A percentile compares a stretch with the other conserved stretches of the same genome.
These are phyloP conservation scores for Ceyx melanurus DNA, from an alignment of 2,113 vertebrate species.

Conservation along the genomic window DNA sequence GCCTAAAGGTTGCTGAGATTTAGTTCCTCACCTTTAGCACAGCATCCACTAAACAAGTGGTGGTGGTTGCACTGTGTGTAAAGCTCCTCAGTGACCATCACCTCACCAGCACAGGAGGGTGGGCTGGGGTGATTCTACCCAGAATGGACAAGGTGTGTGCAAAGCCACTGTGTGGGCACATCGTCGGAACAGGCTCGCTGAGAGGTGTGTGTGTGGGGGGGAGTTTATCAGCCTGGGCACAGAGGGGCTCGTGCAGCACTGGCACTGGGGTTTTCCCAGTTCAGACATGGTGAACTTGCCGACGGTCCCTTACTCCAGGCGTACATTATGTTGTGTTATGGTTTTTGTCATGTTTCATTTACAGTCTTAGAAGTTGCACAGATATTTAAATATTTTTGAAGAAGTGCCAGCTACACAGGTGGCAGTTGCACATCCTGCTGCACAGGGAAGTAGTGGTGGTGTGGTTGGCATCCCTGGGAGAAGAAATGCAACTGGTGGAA, in stretches of 20 bases:
- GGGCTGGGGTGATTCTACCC: neutral
- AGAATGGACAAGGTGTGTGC: neutral
- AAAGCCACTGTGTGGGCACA: neutral
- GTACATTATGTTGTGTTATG: neutral
- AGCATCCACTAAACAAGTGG: neutral
- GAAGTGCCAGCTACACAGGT: conserved; percentile 49
- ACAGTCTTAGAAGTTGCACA: neutral
- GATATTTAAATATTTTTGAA: conserved; percentile 35
- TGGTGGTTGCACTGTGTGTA: neutral
- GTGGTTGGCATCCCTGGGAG: neutral
- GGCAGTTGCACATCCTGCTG: conserved; percentile 13
- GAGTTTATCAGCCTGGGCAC: neutral
- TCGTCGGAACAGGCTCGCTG: neutral
- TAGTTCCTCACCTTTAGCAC: neutral
- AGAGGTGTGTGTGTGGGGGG: neutral
- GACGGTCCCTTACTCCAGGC: neutral
- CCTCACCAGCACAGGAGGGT: neutral
- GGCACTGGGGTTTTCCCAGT: neutral
- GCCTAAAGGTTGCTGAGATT: neutral
- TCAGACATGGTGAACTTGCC: neutral
- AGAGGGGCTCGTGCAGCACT: neutral
- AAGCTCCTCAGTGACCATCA: neutral
- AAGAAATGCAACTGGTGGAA: neutral
- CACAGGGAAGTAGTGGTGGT: neutral
- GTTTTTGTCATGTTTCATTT: conserved; percentile 22